A percentile compares a stretch with the other conserved stretches of the same genome.
These are phyloP conservation scores for Illadopsis cleaveri DNA, from an alignment of 2,113 vertebrate genomes.

Conservation along the genomic window DNA sequence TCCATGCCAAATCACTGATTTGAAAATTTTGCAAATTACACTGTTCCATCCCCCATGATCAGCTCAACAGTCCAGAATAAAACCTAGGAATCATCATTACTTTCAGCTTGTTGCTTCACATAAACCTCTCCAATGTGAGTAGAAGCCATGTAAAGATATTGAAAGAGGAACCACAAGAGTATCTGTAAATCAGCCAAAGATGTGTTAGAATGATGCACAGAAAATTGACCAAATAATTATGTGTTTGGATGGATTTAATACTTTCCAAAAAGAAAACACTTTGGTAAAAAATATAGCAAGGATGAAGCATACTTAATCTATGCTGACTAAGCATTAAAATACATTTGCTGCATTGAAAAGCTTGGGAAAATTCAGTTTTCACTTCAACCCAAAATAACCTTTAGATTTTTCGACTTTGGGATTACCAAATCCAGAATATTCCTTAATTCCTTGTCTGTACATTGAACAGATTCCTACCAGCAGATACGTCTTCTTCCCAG, in stretches of 20 bases:
- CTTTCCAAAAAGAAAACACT: background rate
- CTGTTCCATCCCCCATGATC: background rate
- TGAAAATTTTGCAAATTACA: background rate
- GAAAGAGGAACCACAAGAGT: background rate
- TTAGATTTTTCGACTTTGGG: background rate
- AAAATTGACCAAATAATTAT: background rate
- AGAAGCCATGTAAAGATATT: background rate
- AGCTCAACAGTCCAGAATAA: background rate
- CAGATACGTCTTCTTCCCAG: background rate
- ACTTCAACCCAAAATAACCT: background rate
- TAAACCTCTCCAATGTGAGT: background rate
- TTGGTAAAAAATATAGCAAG: background rate
- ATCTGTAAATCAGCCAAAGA: background rate
- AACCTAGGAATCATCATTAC: background rate
- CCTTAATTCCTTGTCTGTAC: background rate
- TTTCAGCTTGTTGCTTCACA: background rate
- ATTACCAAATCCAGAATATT: background rate
- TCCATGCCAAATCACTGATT: background rate
- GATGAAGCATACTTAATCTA: background rate
- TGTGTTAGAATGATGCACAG: background rate
- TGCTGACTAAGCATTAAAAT: background rate
- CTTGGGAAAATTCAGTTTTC: background rate
- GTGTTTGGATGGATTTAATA: background rate
- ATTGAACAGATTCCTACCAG: background rate
- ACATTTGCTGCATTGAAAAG: background rate